A percentile compares a stretch with the other conserved stretches of the same genome.
These are phyloP conservation scores for Sialis fuliginosa DNA, from an alignment of 2,888 invertebrate genomes.

Conservation along the genomic window DNA sequence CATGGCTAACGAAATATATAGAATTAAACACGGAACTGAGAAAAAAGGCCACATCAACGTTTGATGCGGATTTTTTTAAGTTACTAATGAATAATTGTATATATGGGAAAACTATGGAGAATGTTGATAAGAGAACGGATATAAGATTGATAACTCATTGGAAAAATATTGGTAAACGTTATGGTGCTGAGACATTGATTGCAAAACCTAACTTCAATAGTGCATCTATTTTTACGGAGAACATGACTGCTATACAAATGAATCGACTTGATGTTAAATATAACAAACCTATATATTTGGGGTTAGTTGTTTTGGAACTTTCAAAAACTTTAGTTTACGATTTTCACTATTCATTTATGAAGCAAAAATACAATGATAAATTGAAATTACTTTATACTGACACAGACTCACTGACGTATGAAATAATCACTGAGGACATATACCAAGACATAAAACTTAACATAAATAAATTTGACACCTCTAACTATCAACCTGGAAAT, in stretches of 20 bases:
- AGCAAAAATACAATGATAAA: constrained; percentile 13
- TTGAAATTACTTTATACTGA: constrained; percentile 15
- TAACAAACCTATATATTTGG: constrained; percentile 22
- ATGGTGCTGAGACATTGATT: constrained; percentile 17
- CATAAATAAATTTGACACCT: constrained; percentile 17
- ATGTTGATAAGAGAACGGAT: constrained; percentile 20
- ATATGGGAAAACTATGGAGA: constrained; percentile 23
- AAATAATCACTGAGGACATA: constrained; percentile 17
- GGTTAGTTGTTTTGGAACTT: constrained; percentile 21
- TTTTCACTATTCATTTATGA: constrained; percentile 19
- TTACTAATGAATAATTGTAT: constrained; percentile 18
- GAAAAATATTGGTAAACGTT: constrained; percentile 10
- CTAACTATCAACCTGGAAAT: constrained; percentile 14
- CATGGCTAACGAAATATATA: constrained; percentile 21
- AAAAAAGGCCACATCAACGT: constrained; percentile 10
- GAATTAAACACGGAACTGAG: constrained; percentile 20
- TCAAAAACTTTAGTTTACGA: constrained; percentile 22
- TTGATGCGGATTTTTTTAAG: constrained; percentile 15
- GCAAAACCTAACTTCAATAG: constrained; percentile 18
- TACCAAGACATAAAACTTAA: constrained; percentile 16
- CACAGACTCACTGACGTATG: constrained; percentile 16
- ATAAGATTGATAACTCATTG: constrained; percentile 16
- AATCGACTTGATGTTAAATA: constrained; percentile 13
- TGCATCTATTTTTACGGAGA: constrained; percentile 16
- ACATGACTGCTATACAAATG: constrained; percentile 19